Base-by-base conservation (phyloP, 2,888 invertebrate species). In the Seira musarum region DNA sequence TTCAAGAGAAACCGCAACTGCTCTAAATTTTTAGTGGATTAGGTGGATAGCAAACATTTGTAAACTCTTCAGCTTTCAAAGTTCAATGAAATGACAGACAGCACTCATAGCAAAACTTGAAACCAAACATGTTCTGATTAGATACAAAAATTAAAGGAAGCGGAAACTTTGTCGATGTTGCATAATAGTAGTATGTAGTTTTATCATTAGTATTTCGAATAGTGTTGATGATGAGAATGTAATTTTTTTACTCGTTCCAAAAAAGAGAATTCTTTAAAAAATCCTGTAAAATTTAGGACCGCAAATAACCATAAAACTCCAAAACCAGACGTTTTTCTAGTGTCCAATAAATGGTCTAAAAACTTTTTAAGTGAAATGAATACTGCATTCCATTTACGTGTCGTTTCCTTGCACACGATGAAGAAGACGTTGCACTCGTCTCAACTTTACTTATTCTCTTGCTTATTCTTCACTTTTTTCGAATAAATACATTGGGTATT, bases 321-420 rank as follows among this genome's bases (percentile, higher is more conserved):
- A 53, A 53, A 53, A 13, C 53, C 53, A 53, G 53, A 53, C 53
- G 53, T 53, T 53, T 53, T 53, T 53, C 53, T 53, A 53, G 53
- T 53, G 53, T 53, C 53, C 53, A 17, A 53, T 53, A 53, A 53
- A 53, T 53, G 53, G 17, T 53, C 53, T 15, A 13, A 53, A 53
- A 53, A 53, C 30, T 53, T 53, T 53, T 13, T 13, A 17, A 53
- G 53, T 53, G 53, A 15, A 53, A 53, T 53, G 30, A 5, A 30
- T 30, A 30, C 8, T 30, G 30, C 30, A 53, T 13, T 17, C 13
- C 3, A 53, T 53, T 53, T 53, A 8, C 2, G 6, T n/a, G n/a
- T 6, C 6, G 53, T 17, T 3, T 53, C 6, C 40, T 40, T 40
- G 6, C 13, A 53, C 53, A 53, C 15, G 13, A n/a, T 8, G 6